Evolutionary conservation across 2,113 vertebrate species (phyloP), one percentile per base, ranked within the genome.

Genomic region (Acinonyx jubatus): DNA sequence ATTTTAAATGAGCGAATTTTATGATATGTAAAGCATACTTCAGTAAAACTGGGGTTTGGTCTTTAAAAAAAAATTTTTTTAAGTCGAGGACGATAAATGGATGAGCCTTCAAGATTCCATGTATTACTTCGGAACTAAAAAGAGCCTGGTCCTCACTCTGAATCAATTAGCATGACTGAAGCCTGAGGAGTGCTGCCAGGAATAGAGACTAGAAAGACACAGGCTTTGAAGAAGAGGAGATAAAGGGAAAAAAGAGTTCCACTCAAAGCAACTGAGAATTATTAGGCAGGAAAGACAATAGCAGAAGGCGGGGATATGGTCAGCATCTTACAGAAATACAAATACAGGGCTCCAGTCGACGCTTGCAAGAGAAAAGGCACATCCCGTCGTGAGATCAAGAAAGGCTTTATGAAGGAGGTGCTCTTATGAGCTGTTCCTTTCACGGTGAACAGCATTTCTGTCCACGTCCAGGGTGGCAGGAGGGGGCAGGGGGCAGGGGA

Each of bases 61-160:
- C 57, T 45, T 9, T 45, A 45, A 45, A 45, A 45, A 45, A 45
- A 45, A 45, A 5, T 41, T 33, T 81, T 65, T 73, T 68, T n/a
- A 23, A 94, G 41, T 48, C 55, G 74, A 96, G 45, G 52, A 52
- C 86, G 25, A 38, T 33, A 91, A 91, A 63, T 7, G 14, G 33
- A 52, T 88, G 38, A 83, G 21, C 10, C 68, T 86, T 93, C 57
- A 79, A 73, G 79, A 81, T 4, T 29, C 36, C 13, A 14, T 69
- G 48, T 74, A 76, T 96, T 97, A 89, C 89, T 97, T 89, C 57
- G 7, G 8, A 84, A 81, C 48, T 79, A 66, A 96, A 91, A 90
- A 79, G 55, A 89, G 38, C 71, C 78, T 6, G 2, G 6, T 92
- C 85, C 50, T 94, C 29, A 29, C 23, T 89, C 74, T 73, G 79